Conservation (phyloP, 1,140 invertebrate genomes). For the Formica exsecta region DNA sequence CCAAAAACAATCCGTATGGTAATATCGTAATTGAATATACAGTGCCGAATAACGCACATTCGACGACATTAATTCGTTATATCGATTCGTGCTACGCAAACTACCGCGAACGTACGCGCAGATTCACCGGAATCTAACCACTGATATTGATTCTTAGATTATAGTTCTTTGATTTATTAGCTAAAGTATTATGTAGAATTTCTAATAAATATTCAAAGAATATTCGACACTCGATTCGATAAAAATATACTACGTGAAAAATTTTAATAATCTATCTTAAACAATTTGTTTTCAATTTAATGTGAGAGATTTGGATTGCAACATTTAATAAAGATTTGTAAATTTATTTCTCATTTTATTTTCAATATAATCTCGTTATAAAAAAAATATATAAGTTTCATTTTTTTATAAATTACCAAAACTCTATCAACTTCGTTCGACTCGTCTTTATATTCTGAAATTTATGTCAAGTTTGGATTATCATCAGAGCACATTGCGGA, state of each 20-base stretch:
- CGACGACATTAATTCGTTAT: conserved; percentile 47
- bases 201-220: not conserved
- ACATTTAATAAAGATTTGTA: not conserved
- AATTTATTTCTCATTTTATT: not conserved
- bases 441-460: not conserved
- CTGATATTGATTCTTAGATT: conserved; percentile 39
- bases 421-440: not conserved
- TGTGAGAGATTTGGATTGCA: not conserved
- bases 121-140: conserved; percentile 20
- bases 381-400: not conserved
- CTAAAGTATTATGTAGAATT: not conserved
- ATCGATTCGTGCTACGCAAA: conserved; percentile 48
- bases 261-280: conserved; percentile 1
- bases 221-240: not conserved
- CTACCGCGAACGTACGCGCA: not conserved
- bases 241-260: not conserved
- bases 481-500: not conserved
- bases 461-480: not conserved
- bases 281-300: not conserved
- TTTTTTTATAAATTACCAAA: not conserved
- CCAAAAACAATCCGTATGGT: not conserved
- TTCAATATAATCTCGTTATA: not conserved
- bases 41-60: conserved; percentile 27
- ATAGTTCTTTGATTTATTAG: conserved; percentile 22
- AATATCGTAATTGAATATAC: conserved; percentile 52